Percentiles rank a stretch among this genome's conserved stretches.
phyloP scores from a whole-genome alignment of 35 echinoderm and acorn worm genomes.

The Eucidaris tribuloides region DNA sequence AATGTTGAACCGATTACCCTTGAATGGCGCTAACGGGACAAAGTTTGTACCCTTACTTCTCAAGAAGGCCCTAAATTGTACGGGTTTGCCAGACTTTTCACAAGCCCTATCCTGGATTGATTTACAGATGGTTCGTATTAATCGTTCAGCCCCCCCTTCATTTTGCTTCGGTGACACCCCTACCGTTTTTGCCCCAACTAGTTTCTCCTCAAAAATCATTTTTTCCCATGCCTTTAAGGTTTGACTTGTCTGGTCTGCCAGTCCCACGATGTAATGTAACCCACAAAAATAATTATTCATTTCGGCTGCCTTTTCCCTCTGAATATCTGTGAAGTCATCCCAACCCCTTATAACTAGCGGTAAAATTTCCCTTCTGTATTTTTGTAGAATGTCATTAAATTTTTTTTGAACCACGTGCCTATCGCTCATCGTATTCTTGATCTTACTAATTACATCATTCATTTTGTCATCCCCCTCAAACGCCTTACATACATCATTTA shows the following conservation, averaged over 20 bases:
- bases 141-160: background rate
- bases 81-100: background rate
- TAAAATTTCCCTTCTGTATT: background rate
- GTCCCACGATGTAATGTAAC: constrained; percentile 51
- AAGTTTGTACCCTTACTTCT: background rate
- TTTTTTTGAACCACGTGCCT: background rate
- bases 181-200: background rate
- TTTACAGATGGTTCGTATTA: background rate
- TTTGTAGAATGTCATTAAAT: background rate
- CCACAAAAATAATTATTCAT: constrained; percentile 22
- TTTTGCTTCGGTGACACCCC: background rate
- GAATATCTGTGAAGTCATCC: background rate
- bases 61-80: background rate
- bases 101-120: background rate
- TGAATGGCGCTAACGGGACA: background rate
- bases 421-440: background rate
- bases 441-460: constrained; percentile 26
- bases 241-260: background rate
- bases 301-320: background rate
- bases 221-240: background rate
- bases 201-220: constrained; percentile 20
- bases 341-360: background rate
- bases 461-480: background rate
- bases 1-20: too few relatives aligned
- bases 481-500: background rate